Evolutionary conservation across 2,113 vertebrate genomes (phyloP), one percentile per base, ranked within the genome.

Genomic region (Lycocorax pyrrhopterus): DNA sequence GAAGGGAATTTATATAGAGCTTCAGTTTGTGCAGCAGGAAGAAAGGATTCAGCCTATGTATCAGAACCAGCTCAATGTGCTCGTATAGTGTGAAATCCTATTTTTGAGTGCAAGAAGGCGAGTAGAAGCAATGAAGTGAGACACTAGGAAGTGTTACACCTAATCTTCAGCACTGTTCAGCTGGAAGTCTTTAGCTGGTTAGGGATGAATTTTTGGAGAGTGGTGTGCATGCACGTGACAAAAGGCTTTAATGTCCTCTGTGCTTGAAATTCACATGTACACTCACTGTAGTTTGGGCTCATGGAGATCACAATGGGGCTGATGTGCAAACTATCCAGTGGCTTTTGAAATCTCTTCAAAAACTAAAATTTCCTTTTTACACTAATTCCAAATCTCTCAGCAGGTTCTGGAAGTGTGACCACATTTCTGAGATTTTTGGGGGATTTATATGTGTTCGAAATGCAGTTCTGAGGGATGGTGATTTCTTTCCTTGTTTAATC

Each of bases 351-450:
- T 58, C 4, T 49, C 16, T 49, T 52, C 10, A 10, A 37, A 89
- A 86, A 59, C 16, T 66, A 69, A 33, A 13, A 55, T 68, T 80
- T 85, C 18, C 5, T 53, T 74, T 84, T 71, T 55, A 6, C 33
- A n/a, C 46, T 29, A 84, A 63, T 51, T 84, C 20, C 27, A 55
- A 78, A 46, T 26, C 29, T 32, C 25, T 78, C 27, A 89, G n/a
- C 22, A 29, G 6, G 4, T 80, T 53, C 43, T 67, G 12, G 12
- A 69, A 20, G 9, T 64, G 51, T 80, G 55, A 44, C 6, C 9
- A 12, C 0, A 0, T 80, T 93, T 83, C 16, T 5, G 12, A 13
- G 4, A 0, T 21, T 41, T 76, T 77, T 64, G 8, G 3, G 5
- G 5, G 3, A 21, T 85, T 76, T 88, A 69, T 44, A 2, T 6